A percentile compares a stretch with the other conserved stretches of the same genome.
Evolutionary conservation across 2,888 invertebrate species (phyloP).

Genomic region (Spicauda simplicius): DNA sequence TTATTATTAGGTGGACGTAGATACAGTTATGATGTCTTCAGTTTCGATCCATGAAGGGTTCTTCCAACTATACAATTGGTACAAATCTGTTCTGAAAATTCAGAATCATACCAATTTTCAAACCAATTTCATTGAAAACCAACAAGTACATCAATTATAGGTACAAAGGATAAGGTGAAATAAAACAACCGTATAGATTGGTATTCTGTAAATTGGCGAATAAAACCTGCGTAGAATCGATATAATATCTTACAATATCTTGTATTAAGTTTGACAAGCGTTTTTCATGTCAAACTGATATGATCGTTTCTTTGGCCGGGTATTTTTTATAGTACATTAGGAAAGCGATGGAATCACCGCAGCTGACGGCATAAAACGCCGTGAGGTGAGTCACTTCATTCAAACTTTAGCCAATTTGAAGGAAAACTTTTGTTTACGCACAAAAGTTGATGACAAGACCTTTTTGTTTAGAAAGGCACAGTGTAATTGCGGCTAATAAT

Average conservation of each 20-base stretch:
- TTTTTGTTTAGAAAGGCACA: constrained; percentile 64
- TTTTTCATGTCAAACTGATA: constrained; percentile 56
- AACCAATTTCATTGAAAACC: too few relatives aligned
- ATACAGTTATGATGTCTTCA: too few relatives aligned
- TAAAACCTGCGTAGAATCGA: neutral
- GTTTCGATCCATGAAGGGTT: too few relatives aligned
- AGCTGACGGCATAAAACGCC: constrained; percentile 75
- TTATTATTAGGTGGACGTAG: too few relatives aligned
- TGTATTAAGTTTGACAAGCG: constrained; percentile 49
- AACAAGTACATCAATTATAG: too few relatives aligned
- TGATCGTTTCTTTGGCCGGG: constrained; percentile 62
- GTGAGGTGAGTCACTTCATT: constrained; percentile 79
- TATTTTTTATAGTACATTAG: constrained; percentile 76
- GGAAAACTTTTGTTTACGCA: constrained; percentile 70
- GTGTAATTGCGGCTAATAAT: constrained; percentile 64
- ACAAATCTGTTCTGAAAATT: too few relatives aligned
- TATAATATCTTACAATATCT: constrained; percentile 39
- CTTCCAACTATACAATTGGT: too few relatives aligned
- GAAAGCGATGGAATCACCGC: constrained; percentile 76
- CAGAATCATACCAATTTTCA: too few relatives aligned
- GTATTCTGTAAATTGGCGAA: neutral
- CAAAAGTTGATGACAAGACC: constrained; percentile 67
- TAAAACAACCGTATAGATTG: too few relatives aligned
- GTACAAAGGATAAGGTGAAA: too few relatives aligned
- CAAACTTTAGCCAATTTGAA: constrained; percentile 80